A percentile compares a stretch with the other conserved stretches of the same genome.
These are phyloP conservation scores for Aporophyla nigra DNA, from an alignment of 2,888 invertebrate genomes.

Conservation along the genomic window DNA sequence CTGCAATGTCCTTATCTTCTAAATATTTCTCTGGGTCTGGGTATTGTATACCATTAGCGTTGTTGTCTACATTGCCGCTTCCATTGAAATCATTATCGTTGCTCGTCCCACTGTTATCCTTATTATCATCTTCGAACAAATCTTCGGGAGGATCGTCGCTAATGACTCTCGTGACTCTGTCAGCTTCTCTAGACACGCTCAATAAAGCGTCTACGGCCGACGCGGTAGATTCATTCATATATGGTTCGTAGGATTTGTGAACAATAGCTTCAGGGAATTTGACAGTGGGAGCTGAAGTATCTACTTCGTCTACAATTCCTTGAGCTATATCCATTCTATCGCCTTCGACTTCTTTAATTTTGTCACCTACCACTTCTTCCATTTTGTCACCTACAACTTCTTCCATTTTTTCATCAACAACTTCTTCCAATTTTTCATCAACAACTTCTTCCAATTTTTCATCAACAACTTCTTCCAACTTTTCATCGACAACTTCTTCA, in stretches of 20 bases:
- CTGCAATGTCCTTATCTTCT: conserved; percentile 43
- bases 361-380: conserved; percentile 17
- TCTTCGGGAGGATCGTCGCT: conserved; percentile 87
- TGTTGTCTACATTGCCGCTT: conserved; percentile 56
- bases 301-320: conserved; percentile 26
- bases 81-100: conserved; percentile 74
- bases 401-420: conserved; percentile 17
- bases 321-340: conserved; percentile 32
- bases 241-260: conserved; percentile 71
- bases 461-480: conserved; percentile 8
- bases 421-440: conserved; percentile 31
- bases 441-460: neutral
- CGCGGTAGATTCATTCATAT: conserved; percentile 85
- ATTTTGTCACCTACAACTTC: conserved; percentile 25
- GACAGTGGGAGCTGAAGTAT: conserved; percentile 42
- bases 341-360: conserved; percentile 10
- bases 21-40: conserved; percentile 50
- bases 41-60: conserved; percentile 50
- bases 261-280: conserved; percentile 60
- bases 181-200: conserved; percentile 86
- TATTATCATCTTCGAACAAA: conserved; percentile 87
- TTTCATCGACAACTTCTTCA: conserved; percentile 19
- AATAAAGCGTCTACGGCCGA: conserved; percentile 88
- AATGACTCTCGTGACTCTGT: conserved; percentile 84
- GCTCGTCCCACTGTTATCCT: conserved; percentile 70